Evolutionary conservation across 1,140 invertebrate genomes (phyloP).

Genomic region (Aphaenogaster ashmeadi): DNA sequence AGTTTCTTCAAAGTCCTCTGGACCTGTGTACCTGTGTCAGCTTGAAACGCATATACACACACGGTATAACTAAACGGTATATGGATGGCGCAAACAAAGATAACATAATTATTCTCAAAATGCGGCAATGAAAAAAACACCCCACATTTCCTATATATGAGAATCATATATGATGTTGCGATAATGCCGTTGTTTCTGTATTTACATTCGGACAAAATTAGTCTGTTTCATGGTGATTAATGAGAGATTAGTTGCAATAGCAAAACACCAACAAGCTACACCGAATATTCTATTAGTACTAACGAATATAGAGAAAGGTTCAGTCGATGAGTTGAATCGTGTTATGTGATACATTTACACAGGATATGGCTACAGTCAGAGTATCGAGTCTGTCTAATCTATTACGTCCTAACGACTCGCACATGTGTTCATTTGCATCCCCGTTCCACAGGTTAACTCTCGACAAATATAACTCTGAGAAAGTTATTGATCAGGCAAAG

Average conservation of each 20-base stretch:
- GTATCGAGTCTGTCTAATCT: slow-evolving; percentile 57
- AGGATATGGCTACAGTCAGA: slow-evolving; percentile 49
- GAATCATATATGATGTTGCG: slow-evolving; percentile 50
- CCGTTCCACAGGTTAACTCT: slow-evolving; percentile 49
- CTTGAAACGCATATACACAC: slow-evolving; percentile 47
- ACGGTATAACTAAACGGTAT: slow-evolving; percentile 45
- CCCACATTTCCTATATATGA: slow-evolving; percentile 66
- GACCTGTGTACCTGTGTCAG: slow-evolving; percentile 33
- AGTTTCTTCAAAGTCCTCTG: slow-evolving; percentile 47
- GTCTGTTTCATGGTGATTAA: slow-evolving; percentile 77
- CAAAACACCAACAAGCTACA: slow-evolving; percentile 81
- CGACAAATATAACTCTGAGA: slow-evolving; percentile 58
- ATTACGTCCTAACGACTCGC: slow-evolving; percentile 61
- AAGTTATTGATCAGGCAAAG: slow-evolving; percentile 35
- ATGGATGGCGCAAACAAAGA: slow-evolving; percentile 58
- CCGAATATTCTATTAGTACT: slow-evolving; percentile 79
- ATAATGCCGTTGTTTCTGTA: slow-evolving; percentile 71
- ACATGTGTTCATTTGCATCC: slow-evolving; percentile 56
- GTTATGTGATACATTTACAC: slow-evolving; percentile 66
- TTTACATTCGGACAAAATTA: slow-evolving; percentile 76
- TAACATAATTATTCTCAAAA: slow-evolving; percentile 51
- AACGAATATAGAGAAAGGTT: slow-evolving; percentile 67
- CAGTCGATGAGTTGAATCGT: slow-evolving; percentile 68
- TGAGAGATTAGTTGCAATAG: slow-evolving; percentile 77
- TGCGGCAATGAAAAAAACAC: slow-evolving; percentile 77